A percentile compares a stretch with the other conserved stretches of the same genome.
Evolutionary conservation across 2,888 invertebrate genomes (phyloP).

Genomic region (Eugnorisma glareosa): DNA sequence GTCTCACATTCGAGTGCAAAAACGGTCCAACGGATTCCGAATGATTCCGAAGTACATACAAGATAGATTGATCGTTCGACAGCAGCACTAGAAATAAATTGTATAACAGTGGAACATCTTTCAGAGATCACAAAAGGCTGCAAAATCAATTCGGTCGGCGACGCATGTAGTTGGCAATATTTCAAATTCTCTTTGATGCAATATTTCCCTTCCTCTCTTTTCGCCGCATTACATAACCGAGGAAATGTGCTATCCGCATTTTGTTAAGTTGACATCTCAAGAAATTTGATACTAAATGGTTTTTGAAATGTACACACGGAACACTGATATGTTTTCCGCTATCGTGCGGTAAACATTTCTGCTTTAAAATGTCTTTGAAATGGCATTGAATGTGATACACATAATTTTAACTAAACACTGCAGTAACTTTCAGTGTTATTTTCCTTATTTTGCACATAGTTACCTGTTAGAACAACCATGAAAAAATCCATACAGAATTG

Average conservation of each 20-base stretch:
- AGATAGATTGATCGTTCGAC: conserved; percentile 46
- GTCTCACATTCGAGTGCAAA: conserved; percentile 22
- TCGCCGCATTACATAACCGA: conserved; percentile 78
- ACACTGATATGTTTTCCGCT: conserved; percentile 11
- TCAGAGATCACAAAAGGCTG: conserved; percentile 76
- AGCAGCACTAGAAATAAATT: conserved; percentile 63
- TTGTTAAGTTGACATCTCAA: conserved; percentile 67
- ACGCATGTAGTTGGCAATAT: conserved; percentile 88
- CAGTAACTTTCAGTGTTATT: not conserved
- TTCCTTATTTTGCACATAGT: not conserved
- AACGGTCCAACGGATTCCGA: conserved; percentile 31
- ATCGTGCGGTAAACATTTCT: not conserved
- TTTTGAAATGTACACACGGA: conserved; percentile 29
- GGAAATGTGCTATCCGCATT: conserved; percentile 70
- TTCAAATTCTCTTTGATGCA: conserved; percentile 87
- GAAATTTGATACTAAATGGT: conserved; percentile 65
- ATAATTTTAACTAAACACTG: not conserved
- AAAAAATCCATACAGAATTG: not conserved
- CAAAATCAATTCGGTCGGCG: conserved; percentile 84
- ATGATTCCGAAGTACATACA: conserved; percentile 43
- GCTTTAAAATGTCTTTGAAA: conserved; percentile 9
- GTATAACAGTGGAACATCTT: conserved; percentile 68
- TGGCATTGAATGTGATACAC: not conserved
- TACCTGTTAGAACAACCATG: not conserved
- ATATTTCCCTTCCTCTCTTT: conserved; percentile 79